Percentiles rank a stretch among this genome's conserved stretches.
Evolutionary conservation across 2,113 vertebrate species (phyloP).

Genomic region (Bufo bufo): DNA sequence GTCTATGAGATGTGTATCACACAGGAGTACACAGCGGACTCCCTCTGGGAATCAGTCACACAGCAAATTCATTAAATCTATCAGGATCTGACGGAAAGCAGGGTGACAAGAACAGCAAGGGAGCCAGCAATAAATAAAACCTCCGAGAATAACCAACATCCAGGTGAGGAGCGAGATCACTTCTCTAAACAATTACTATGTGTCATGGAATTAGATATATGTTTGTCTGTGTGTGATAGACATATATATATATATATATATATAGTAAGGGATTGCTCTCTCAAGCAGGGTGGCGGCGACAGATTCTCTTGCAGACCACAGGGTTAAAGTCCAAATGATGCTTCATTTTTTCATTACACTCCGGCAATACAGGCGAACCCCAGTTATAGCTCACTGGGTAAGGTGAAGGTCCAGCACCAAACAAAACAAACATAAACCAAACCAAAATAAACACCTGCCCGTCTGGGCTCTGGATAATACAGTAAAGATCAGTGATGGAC

Average conservation of each 20-base stretch:
- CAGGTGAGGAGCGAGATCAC: slow-evolving; percentile 6
- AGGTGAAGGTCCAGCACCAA: too few species aligned
- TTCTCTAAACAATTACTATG: slow-evolving; percentile 12
- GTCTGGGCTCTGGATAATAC: too few species aligned
- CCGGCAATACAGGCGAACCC: too few species aligned
- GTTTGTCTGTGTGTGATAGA: neutral
- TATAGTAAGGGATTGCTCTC: too few species aligned
- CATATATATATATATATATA: neutral
- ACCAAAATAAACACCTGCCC: too few species aligned
- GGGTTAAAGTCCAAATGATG: too few species aligned
- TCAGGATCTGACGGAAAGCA: slow-evolving; percentile 14
- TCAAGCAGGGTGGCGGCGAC: too few species aligned
- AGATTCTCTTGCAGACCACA: too few species aligned
- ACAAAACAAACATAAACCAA: too few species aligned
- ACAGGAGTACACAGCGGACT: neutral
- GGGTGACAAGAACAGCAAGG: slow-evolving; percentile 5
- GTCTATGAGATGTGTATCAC: neutral
- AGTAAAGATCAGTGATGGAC: too few species aligned
- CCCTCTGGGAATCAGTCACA: slow-evolving; percentile 10
- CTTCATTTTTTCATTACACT: too few species aligned
- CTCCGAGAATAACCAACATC: slow-evolving; percentile 3
- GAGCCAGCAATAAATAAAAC: slow-evolving; percentile 12
- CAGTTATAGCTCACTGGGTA: too few species aligned
- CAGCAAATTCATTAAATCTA: slow-evolving; percentile 11
- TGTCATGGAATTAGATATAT: slow-evolving; percentile 20